Conservation (phyloP, 2,888 invertebrate genomes). For the Smittia aterrima region DNA sequence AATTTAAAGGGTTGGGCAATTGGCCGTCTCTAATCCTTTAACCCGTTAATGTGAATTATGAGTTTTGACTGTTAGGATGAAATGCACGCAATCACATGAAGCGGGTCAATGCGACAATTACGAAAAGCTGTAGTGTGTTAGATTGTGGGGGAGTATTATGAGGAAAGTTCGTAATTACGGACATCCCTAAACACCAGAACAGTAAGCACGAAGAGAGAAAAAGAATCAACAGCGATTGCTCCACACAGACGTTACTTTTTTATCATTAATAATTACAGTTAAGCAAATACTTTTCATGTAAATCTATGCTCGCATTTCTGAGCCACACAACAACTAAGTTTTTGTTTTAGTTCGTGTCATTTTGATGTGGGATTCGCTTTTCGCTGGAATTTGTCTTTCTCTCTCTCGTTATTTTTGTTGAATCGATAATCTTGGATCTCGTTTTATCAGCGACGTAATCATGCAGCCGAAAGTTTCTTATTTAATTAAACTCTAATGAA, state of each 20-base stretch:
- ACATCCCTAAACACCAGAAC: too few relatives aligned
- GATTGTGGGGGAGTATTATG: too few relatives aligned
- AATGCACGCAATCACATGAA: not conserved
- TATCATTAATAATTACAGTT: slow-evolving; percentile 24
- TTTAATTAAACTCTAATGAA: not conserved
- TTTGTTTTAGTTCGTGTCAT: not conserved
- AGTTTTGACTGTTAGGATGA: not conserved
- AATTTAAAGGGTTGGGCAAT: too few relatives aligned
- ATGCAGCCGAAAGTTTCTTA: not conserved
- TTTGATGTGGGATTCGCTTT: slow-evolving; percentile 1
- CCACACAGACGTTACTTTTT: not conserved
- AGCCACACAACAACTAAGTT: not conserved
- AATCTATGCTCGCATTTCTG: slow-evolving; percentile 20
- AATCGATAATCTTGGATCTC: slow-evolving; percentile 8
- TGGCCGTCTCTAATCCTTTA: too few relatives aligned
- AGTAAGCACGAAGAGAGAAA: too few relatives aligned
- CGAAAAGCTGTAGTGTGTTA: too few relatives aligned
- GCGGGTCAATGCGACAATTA: too few relatives aligned
- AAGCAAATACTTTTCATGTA: slow-evolving; percentile 26
- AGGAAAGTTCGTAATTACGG: too few relatives aligned
- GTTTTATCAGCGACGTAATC: not conserved
- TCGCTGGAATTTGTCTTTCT: not conserved
- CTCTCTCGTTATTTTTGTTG: slow-evolving; percentile 5
- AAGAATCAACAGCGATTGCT: not conserved
- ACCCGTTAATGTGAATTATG: not conserved